Conservation (phyloP, 2,888 invertebrate genomes). For the Phyto melanocephala region DNA sequence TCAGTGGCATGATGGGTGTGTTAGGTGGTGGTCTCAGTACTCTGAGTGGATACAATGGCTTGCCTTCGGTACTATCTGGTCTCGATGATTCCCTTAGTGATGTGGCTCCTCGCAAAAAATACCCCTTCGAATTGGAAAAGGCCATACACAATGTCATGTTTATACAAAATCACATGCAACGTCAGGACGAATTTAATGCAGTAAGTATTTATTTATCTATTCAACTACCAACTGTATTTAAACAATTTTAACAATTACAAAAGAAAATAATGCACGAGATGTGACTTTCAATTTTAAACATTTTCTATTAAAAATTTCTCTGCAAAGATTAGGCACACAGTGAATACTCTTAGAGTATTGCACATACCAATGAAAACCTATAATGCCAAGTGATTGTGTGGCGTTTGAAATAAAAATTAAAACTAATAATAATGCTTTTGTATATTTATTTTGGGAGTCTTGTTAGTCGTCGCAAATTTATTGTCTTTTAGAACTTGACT, state of each 20-base stretch:
- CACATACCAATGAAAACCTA: too few species aligned
- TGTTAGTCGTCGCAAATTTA: too few species aligned
- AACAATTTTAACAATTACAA: too few species aligned
- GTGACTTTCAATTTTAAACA: constrained; percentile 39
- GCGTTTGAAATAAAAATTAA: too few species aligned
- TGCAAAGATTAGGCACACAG: background rate
- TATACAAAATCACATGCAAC: constrained; percentile 95
- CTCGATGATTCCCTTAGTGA: constrained; percentile 91
- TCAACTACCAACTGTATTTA: too few species aligned
- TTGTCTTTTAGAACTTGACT: too few species aligned
- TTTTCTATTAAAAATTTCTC: constrained; percentile 73
- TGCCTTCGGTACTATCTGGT: constrained; percentile 90
- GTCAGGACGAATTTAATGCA: constrained; percentile 97
- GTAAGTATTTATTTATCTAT: constrained; percentile 80
- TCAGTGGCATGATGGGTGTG: constrained; percentile 87
- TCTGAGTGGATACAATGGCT: constrained; percentile 87
- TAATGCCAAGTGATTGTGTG: too few species aligned
- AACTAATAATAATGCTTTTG: too few species aligned
- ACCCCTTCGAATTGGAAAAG: constrained; percentile 94
- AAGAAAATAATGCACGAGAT: background rate
- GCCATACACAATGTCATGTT: constrained; percentile 97
- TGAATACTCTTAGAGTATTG: background rate
- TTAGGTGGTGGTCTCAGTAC: constrained; percentile 82
- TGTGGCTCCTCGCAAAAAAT: constrained; percentile 89
- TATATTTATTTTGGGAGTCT: too few species aligned